Base-by-base conservation (phyloP, 2,888 invertebrate genomes). In the Drosophila neotestacea region DNA sequence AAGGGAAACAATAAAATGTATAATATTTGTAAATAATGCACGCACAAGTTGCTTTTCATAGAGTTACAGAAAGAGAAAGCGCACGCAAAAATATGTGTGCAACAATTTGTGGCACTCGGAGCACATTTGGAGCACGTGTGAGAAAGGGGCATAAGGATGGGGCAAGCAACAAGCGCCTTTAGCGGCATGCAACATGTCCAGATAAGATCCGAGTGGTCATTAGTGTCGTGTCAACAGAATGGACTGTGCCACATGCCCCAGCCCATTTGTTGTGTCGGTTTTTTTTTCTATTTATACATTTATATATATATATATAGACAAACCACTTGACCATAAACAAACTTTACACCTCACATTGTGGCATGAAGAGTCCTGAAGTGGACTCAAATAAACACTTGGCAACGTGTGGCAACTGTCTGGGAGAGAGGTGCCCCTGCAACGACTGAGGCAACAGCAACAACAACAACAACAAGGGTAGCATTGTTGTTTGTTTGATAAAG, bases 241-340 rank as follows among this genome's bases (percentile, higher is more conserved):
- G 69, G 39, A 73, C 46, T 64, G 27, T 42, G 51, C 68, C 13
- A 66, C 77, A 11, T 30, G 41, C 63, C 60, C 34, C 58, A 10
- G n/a, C n/a, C 22, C 46, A 46, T 11, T 44, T 46, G 42, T 10
- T 13, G 5, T 44, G 42, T 58, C 58, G 52, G 38, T 69, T 59
- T 64, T 83, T 61, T 62, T 36, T 46, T 9, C 9, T 39, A 34
- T 7, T 60, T 11, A 34, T 7, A 28, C 27, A 9, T 16, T 6
- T 38, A 51, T 11, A 5, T 27, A 7, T 47, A 7, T 50, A 7
- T 22, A 22, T 50, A 60, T 22, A 73, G 51, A 64, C 54, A 39
- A 66, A 46, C 79, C 89, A 82, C 89, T 89, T 89, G 84, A 88
- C 89, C 84, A 89, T 85, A 89, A 85, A 89, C 81, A 90, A 88